These are phyloP conservation scores for Sphaeramia orbicularis DNA, from an alignment of 2,797 vertebrate genomes.

Conservation along the genomic window DNA sequence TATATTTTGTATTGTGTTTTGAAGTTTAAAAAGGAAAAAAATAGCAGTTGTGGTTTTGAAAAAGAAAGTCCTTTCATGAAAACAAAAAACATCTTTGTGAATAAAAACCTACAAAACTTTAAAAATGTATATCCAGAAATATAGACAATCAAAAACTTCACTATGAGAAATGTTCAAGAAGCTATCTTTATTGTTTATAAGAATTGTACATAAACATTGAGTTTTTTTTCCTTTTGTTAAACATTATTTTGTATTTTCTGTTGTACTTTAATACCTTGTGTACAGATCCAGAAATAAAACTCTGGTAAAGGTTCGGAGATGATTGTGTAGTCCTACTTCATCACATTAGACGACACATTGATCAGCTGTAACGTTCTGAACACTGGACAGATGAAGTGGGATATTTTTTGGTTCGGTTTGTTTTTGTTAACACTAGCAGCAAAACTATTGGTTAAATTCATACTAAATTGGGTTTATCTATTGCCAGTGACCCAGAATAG, in stretches of 20 bases:
- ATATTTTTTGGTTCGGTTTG: too few species aligned
- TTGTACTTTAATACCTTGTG: conserved; percentile 99
- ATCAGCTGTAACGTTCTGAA: too few species aligned
- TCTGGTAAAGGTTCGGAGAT: conserved; percentile 90
- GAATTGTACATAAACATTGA: conserved; percentile 98
- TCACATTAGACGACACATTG: background rate
- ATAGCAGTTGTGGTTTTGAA: conserved; percentile 77
- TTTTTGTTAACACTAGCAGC: too few species aligned
- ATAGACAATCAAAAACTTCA: conserved; percentile 98
- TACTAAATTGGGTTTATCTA: too few species aligned
- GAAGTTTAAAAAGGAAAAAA: conserved; percentile 75
- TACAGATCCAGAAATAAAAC: conserved; percentile 99
- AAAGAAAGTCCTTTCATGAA: conserved; percentile 73
- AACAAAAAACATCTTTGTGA: conserved; percentile 81
- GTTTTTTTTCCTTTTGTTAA: conserved; percentile 89
- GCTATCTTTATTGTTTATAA: conserved; percentile 98
- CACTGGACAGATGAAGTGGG: too few species aligned
- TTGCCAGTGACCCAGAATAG: too few species aligned
- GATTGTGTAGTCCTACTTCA: conserved; percentile 19
- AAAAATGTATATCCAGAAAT: conserved; percentile 89
- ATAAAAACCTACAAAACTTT: conserved; percentile 84
- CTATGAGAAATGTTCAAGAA: conserved; percentile 93
- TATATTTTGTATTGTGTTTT: conserved; percentile 87
- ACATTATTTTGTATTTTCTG: conserved; percentile 99
- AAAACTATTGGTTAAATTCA: too few species aligned